phyloP scores from a whole-genome alignment of 2,797 vertebrate species.

The Enteromius mattozi region DNA sequence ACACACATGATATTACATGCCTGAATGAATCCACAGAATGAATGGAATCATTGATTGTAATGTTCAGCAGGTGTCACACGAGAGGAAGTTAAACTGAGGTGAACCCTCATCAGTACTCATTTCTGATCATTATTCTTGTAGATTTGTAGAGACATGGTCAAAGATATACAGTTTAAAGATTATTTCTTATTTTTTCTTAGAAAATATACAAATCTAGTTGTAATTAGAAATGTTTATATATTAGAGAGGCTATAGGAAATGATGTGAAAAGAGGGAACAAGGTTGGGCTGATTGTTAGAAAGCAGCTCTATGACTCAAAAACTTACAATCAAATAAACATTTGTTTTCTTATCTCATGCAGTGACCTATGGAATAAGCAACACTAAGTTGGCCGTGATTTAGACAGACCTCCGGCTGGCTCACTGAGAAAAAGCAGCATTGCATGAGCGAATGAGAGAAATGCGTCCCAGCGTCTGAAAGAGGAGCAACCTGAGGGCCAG shows the following conservation, averaged over 20 bases:
- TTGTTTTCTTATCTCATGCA: not conserved
- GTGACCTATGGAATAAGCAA: not conserved
- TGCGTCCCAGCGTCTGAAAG: constrained; percentile 17
- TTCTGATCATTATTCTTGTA: constrained; percentile 11
- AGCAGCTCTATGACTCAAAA: not conserved
- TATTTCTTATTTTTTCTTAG: not conserved
- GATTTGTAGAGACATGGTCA: not conserved
- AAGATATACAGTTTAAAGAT: not conserved
- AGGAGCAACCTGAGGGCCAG: constrained; percentile 17
- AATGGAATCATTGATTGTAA: no score
- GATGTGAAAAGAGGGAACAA: not conserved
- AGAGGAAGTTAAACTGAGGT: constrained; percentile 42
- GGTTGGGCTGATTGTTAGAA: not conserved
- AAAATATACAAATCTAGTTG: not conserved
- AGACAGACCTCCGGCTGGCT: constrained; percentile 3
- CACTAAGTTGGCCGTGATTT: not conserved
- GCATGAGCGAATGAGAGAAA: constrained; percentile 33
- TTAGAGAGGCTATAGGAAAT: not conserved
- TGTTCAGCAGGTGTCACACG: constrained; percentile 44
- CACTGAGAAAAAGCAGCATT: constrained; percentile 24
- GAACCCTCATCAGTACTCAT: constrained; percentile 30
- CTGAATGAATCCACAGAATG: constrained; percentile 2
- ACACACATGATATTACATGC: constrained; percentile 9
- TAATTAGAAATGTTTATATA: not conserved
- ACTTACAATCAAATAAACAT: not conserved